phyloP scores from a whole-genome alignment of 2,113 vertebrate genomes.

The Sylvia atricapilla region DNA sequence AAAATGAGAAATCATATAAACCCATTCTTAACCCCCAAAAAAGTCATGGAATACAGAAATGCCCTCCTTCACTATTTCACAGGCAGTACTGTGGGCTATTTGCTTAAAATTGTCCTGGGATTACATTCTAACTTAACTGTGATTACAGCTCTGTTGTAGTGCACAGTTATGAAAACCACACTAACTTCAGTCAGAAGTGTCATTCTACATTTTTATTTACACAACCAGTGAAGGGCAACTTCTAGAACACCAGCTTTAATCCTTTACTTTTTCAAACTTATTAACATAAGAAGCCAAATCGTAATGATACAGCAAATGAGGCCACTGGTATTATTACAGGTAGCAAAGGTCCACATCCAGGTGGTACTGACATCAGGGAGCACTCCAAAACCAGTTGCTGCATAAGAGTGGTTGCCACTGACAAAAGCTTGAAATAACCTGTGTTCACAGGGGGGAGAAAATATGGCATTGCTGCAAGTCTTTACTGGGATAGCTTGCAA shows the following conservation, averaged over 20 bases:
- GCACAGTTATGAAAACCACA: conserved; percentile 83
- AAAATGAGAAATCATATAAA: conserved; percentile 86
- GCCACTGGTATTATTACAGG: conserved; percentile 89
- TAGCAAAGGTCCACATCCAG: conserved; percentile 86
- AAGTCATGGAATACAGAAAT: conserved; percentile 83
- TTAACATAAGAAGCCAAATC: conserved; percentile 88
- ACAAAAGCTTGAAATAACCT: conserved; percentile 86
- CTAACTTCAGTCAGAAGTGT: conserved; percentile 82
- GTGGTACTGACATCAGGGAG: conserved; percentile 85
- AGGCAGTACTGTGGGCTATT: conserved; percentile 81
- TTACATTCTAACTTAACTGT: conserved; percentile 81
- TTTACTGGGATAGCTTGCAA: conserved; percentile 82
- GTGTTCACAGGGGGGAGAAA: conserved; percentile 84
- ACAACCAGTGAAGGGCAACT: conserved; percentile 83
- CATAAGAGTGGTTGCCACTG: conserved; percentile 87
- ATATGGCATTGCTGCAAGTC: conserved; percentile 89
- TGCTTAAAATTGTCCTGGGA: conserved; percentile 80
- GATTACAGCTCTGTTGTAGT: conserved; percentile 79
- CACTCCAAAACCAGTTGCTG: conserved; percentile 87
- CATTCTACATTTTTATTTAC: conserved; percentile 82
- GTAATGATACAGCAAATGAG: conserved; percentile 89
- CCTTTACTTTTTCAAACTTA: conserved; percentile 83
- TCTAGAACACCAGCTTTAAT: conserved; percentile 84
- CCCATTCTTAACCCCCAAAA: conserved; percentile 79
- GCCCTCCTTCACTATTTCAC: conserved; percentile 78